Base-by-base conservation (phyloP, 2,113 vertebrate species). In the Felis chaus region DNA sequence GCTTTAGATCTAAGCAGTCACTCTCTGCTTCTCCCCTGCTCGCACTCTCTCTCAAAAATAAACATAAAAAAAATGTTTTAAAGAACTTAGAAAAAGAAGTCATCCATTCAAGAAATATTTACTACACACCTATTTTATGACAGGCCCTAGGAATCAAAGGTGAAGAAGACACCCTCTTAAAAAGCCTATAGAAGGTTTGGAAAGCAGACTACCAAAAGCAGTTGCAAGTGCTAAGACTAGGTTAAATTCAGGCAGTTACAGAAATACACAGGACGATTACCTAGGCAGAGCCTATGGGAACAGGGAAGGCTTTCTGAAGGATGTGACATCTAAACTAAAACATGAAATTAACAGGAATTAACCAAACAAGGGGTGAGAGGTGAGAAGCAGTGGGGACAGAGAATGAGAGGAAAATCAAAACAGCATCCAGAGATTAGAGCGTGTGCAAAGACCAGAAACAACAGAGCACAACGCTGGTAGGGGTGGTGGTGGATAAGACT, bases 51-150 rank as follows among this genome's bases (percentile, higher is more conserved):
- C 57, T 61, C 57, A 61, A 61, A 61, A 61, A 61, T 23, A 61
- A 61, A 61, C 57, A 9, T 61, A 25, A 61, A 61, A 61, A 61
- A 61, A 3, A 21, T 0, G 1, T 61, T 23, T 61, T 9, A 61
- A 57, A 61, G 9, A 63, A 23, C 31, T 82, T 63, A 78, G 33
- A 87, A 36, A 88, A 94, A 87, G 6, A n/a, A 96, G 69, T 83
- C 66, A 91, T 61, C 55, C 53, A 85, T 80, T 89, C 36, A 94
- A 73, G 41, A 83, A 83, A 78, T 65, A 91, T 66, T 94, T 80
- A 84, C 12, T 80, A 50, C 39, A 50, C 1, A 92, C 12, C 41
- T 65, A 85, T 63, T 65, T n/a, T 94, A 80, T 80, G 31, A 92
- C 3, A 82, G 76, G 7, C 11, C 8, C 41, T 68, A 21, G 50